These are phyloP conservation scores for Diorhabda elongata DNA, from an alignment of 1,140 invertebrate species.

Conservation along the genomic window DNA sequence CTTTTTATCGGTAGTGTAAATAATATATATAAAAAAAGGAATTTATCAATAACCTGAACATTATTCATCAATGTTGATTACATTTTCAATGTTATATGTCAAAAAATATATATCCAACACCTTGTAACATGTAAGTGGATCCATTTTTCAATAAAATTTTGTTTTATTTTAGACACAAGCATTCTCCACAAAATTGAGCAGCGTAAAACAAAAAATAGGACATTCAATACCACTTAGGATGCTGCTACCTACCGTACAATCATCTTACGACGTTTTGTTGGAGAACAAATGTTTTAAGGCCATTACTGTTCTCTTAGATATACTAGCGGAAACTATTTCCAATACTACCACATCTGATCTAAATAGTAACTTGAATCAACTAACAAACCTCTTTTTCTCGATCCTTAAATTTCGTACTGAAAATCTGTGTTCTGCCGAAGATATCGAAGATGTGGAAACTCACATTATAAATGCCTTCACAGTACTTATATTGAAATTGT, in stretches of 20 bases:
- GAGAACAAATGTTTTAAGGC: conserved; percentile 56
- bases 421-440: conserved; percentile 43
- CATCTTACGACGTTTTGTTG: conserved; percentile 62
- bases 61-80: too few species aligned
- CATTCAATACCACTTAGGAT: conserved; percentile 66
- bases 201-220: conserved; percentile 65
- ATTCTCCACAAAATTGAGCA: conserved; percentile 55
- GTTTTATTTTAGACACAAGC: conserved; percentile 41
- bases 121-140: too few species aligned
- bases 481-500: conserved; percentile 77
- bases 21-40: too few species aligned
- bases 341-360: conserved; percentile 58
- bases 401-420: conserved; percentile 67
- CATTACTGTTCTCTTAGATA: conserved; percentile 66
- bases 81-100: too few species aligned
- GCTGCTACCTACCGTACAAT: conserved; percentile 68
- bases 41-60: too few species aligned
- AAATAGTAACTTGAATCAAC: conserved; percentile 56
- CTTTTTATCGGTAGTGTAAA: too few species aligned
- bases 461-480: conserved; percentile 70
- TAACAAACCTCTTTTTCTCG: conserved; percentile 71
- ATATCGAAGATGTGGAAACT: conserved; percentile 59
- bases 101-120: too few species aligned
- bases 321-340: conserved; percentile 67
- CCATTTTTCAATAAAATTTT: not conserved